Base-by-base conservation (phyloP, 2,797 vertebrate genomes). In the Lerista edwardsae region DNA sequence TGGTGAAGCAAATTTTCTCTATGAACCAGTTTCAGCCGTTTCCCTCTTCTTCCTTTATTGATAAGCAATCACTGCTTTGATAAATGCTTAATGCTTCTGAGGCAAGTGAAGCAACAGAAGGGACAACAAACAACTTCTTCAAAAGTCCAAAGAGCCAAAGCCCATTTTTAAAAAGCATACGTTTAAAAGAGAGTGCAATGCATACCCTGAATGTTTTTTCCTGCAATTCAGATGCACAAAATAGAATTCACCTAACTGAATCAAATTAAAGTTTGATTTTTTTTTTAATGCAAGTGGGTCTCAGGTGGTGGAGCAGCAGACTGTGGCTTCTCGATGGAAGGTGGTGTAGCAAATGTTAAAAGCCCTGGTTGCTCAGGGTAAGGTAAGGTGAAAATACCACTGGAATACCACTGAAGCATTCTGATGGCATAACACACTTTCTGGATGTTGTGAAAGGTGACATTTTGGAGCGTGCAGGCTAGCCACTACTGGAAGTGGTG, bases 21-120 rank as follows among this genome's bases (percentile, higher is more conserved):
- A 57, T 19, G 34, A 86, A 68, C 71, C 88, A 64, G 55, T 2
- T 74, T 51, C 17, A 76, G 6, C 80, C 89, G 11, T 75, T 34
- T 74, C 2, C 15, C 2, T 9, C 3, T 0, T 12, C 31, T 19
- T 2, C 8, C 11, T 82, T 82, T 80, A n/a, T 15, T 80, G 59
- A 82, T 65, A 83, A 83, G 14, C 34, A 73, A 36, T 44, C 72
- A 29, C 67, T 74, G 15, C 7, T 79, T 83, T 65, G 17, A 25
- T 75, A 41, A 9, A 27, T 17, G 14, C 29, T 25, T 5, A 47
- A 85, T 85, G 31, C 19, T 78, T 7, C 29, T 75, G n/a, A 39
- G 25, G 41, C 59, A 29, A 68, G 1, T 3, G 9, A 25, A 86
- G 74, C 5, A 21, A 23, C n/a, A 74, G 83, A 29, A 6, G 25